Evolutionary conservation across 2,888 invertebrate species (phyloP).

Genomic region (Cosmia pyralina): DNA sequence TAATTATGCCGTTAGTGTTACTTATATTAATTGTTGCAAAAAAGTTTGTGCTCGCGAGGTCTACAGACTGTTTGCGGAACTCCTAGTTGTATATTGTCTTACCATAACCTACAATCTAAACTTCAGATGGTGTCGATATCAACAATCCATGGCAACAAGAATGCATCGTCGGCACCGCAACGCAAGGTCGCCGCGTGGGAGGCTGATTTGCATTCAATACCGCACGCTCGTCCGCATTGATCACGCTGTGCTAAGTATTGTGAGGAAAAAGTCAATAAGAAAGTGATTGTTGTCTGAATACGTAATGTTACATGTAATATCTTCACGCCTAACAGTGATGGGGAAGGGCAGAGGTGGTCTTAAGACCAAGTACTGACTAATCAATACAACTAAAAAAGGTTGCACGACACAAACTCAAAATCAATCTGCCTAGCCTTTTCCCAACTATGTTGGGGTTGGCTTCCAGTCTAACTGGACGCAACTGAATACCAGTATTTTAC

Average conservation of each 20-base stretch:
- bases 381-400: too few relatives aligned
- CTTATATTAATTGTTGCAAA: too few relatives aligned
- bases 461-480: too few relatives aligned
- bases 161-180: constrained; percentile 7
- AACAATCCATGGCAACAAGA: constrained; percentile 27
- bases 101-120: neutral
- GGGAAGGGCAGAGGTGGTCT: neutral
- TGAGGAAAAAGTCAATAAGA: constrained; percentile 30
- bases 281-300: constrained; percentile 28
- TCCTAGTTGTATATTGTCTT: too few relatives aligned
- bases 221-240: constrained; percentile 12
- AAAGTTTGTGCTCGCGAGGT: too few relatives aligned
- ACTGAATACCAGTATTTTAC: too few relatives aligned
- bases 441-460: too few relatives aligned
- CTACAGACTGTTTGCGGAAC: too few relatives aligned
- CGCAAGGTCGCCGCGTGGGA: constrained; percentile 57
- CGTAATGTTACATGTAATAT: neutral
- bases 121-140: constrained; percentile 21
- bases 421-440: too few relatives aligned
- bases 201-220: constrained; percentile 62
- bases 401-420: too few relatives aligned
- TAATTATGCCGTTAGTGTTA: too few relatives aligned
- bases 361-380: neutral
- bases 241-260: constrained; percentile 29
- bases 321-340: neutral